Conservation (phyloP, 1,140 invertebrate species). For the Drosophila cardini region DNA sequence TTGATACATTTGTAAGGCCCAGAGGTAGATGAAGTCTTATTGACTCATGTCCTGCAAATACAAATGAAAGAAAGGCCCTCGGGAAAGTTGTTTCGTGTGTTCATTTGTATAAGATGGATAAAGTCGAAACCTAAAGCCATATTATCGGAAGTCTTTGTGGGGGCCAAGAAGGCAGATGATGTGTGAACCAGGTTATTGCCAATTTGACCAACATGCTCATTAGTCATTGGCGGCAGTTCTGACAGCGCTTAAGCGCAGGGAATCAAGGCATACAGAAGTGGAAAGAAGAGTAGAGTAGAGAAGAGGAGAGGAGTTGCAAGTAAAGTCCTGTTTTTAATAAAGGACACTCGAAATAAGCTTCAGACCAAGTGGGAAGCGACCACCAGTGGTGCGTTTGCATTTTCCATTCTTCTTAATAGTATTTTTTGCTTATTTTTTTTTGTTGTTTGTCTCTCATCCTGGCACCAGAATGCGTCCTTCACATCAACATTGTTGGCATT, state of each 20-base stretch:
- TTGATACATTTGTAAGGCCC: too few relatives aligned
- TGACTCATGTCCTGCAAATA: neutral
- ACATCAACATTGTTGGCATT: constrained; percentile 27
- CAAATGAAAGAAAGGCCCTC: constrained; percentile 5
- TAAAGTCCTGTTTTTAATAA: constrained; percentile 38
- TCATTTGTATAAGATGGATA: constrained; percentile 1
- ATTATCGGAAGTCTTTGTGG: neutral
- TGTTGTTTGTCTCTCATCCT: constrained; percentile 29
- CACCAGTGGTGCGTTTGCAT: constrained; percentile 40
- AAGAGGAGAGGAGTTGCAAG: neutral
- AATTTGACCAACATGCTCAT: constrained; percentile 10
- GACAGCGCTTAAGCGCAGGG: constrained; percentile 1
- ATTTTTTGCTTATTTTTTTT: constrained; percentile 12
- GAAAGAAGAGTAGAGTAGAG: neutral
- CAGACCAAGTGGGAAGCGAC: constrained; percentile 21
- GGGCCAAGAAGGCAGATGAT: neutral
- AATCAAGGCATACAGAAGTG: too few relatives aligned
- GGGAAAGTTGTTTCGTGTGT: neutral
- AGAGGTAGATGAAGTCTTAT: too few relatives aligned
- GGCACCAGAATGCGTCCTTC: constrained; percentile 28
- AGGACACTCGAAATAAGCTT: constrained; percentile 34
- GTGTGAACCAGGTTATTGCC: constrained; percentile 6
- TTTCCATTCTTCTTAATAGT: constrained; percentile 31
- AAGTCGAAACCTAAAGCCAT: neutral
- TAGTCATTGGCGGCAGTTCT: constrained; percentile 13